Evolutionary conservation across 2,113 vertebrate species (phyloP).

Genomic region (Pollimyrus isidori): DNA sequence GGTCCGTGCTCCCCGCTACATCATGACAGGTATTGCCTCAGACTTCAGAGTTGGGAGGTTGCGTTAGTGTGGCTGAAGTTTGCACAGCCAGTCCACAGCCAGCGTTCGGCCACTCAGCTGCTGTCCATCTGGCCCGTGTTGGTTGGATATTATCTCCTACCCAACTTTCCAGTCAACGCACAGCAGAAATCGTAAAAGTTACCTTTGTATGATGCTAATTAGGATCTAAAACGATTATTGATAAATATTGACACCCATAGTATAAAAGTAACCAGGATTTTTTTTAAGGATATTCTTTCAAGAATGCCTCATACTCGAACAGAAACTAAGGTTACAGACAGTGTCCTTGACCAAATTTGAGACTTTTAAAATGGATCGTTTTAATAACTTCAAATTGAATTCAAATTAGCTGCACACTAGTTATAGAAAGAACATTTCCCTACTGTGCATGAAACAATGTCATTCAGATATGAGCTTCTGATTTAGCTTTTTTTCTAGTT

Average conservation of each 20-base stretch:
- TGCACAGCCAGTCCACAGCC: not conserved
- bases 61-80: not conserved
- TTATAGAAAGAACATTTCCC: slow-evolving; percentile 36
- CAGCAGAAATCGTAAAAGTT: not conserved
- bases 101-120: not conserved
- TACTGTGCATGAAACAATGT: slow-evolving; percentile 38
- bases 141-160: not conserved
- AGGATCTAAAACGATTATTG: not conserved
- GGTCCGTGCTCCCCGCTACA: no score
- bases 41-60: not conserved
- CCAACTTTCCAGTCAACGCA: not conserved
- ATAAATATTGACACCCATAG: not conserved
- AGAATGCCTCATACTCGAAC: not conserved
- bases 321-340: slow-evolving; percentile 37
- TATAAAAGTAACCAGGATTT: slow-evolving; percentile 2
- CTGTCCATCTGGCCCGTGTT: not conserved
- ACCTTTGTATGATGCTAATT: not conserved
- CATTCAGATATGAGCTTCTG: slow-evolving; percentile 26
- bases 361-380: slow-evolving; percentile 33
- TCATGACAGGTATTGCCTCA: not conserved
- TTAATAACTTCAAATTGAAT: slow-evolving; percentile 36
- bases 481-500: slow-evolving; percentile 12
- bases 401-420: slow-evolving; percentile 31
- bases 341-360: slow-evolving; percentile 39
- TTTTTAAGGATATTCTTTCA: not conserved